Conservation (phyloP, 2,113 vertebrate species). For the Gasterosteus nipponicus region DNA sequence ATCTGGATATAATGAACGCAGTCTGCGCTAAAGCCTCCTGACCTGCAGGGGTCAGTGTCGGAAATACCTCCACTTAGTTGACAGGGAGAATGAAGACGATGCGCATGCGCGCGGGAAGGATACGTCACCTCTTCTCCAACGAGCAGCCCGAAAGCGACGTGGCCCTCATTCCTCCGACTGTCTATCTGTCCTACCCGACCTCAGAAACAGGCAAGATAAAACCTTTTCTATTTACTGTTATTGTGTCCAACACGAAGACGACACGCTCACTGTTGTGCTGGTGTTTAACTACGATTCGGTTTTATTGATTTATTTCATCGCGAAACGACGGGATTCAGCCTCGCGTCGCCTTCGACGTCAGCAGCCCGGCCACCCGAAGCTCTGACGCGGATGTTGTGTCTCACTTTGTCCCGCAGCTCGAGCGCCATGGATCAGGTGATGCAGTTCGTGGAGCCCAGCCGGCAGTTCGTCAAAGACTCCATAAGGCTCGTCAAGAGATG, state of each 20-base stretch:
- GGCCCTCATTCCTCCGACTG: constrained; percentile 47
- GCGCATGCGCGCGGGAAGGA: constrained; percentile 71
- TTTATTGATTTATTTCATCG: not conserved
- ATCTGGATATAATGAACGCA: not conserved
- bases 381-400: not conserved
- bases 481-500: constrained; percentile 98
- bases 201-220: constrained; percentile 46
- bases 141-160: constrained; percentile 64
- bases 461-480: constrained; percentile 98
- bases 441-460: constrained; percentile 97
- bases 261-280: accelerated
- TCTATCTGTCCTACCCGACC: not conserved
- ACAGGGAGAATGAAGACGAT: accelerated
- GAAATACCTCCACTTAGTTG: accelerated
- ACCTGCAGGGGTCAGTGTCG: constrained; percentile 41
- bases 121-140: constrained; percentile 73
- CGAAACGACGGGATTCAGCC: constrained; percentile 1
- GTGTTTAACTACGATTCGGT: not conserved
- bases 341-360: constrained; percentile 47
- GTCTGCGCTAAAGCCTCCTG: constrained; percentile 8
- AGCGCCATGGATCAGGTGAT: constrained; percentile 95
- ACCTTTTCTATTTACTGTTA: accelerated
- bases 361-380: not conserved
- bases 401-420: constrained; percentile 18
- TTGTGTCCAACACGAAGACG: accelerated